Evolutionary conservation across 2,113 vertebrate species (phyloP), one percentile per base, ranked within the genome.

Genomic region (Mugil cephalus): DNA sequence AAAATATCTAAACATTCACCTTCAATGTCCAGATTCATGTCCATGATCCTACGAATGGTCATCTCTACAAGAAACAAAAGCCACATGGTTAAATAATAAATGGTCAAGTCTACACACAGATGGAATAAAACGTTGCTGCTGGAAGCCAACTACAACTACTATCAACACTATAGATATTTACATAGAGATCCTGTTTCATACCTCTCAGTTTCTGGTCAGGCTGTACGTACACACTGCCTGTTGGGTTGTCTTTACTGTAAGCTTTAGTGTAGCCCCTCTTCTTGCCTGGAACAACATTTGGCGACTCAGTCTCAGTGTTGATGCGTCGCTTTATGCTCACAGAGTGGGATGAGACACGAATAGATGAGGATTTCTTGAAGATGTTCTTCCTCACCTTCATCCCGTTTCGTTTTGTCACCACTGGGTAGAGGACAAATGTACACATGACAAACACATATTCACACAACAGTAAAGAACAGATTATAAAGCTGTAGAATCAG

Each of bases 1-100:
- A n/a, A n/a, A n/a, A n/a, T n/a, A n/a, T n/a, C n/a, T n/a, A 30
- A 45, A 58, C 11, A 11, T 71, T 71, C 53, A 98, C 97, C 96
- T 92, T 98, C 95, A 0, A 97, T 93, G 24, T 83, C 94, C 72
- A 90, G 91, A 0, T 93, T 89, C 75, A 83, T 88, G 52, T 88
- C 82, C 14, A 84, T 65, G 24, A 96, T 94, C 62, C 87, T 90
- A 0, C 82, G 71, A 60, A 95, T 94, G 92, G 94, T 95, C 87
- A 93, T 74, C 42, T 93, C 97, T 99, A 89, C 63, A 86, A 81
- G 13, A 66, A 7, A 47, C 43, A 11, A 62, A 30, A 62, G 0
- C 24, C 24, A 30, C 3, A 30, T 30, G 2, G 24, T 30, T 30
- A 30, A 30, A 30, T 30, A 30, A 30, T 30, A 30, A n/a, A n/a